Conservation (phyloP, 2,797 vertebrate genomes). For the Austrolebias charrua region DNA sequence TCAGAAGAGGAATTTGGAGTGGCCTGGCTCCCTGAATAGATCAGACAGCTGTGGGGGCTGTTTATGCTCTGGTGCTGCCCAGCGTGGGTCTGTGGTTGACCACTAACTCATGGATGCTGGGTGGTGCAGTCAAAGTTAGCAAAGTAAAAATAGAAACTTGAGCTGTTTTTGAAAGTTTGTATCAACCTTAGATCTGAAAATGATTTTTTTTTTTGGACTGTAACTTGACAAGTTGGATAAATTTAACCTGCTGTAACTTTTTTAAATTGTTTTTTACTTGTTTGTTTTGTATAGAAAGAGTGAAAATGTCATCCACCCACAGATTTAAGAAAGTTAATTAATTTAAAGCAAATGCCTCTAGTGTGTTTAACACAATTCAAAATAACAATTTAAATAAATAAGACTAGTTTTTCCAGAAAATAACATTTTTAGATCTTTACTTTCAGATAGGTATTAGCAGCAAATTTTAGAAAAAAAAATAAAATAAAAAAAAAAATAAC, state of each 20-base stretch:
- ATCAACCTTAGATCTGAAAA: conserved; percentile 24
- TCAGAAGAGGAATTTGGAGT: conserved; percentile 67
- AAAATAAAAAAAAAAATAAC: too few relatives aligned
- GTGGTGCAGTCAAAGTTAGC: conserved; percentile 49
- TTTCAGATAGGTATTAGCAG: too few relatives aligned
- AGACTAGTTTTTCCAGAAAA: too few relatives aligned
- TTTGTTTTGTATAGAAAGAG: not conserved
- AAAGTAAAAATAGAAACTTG: conserved; percentile 14
- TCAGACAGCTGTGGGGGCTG: conserved; percentile 64
- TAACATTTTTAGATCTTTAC: too few relatives aligned
- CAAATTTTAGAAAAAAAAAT: too few relatives aligned
- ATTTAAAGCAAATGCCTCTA: too few relatives aligned
- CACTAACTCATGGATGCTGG: conserved; percentile 44
- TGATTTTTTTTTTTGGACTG: not conserved
- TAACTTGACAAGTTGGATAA: not conserved
- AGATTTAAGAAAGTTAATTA: not conserved
- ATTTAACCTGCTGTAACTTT: not conserved
- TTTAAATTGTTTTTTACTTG: too few relatives aligned
- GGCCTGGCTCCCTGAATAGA: conserved; percentile 76
- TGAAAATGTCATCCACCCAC: not conserved
- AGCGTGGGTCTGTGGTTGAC: conserved; percentile 55
- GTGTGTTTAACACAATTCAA: too few relatives aligned
- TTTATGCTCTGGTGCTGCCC: conserved; percentile 48
- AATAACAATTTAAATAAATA: too few relatives aligned
- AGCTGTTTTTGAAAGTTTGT: conserved; percentile 37